Evolutionary conservation across 64 coral and sea anemone genomes (phyloP).

Genomic region (Pocillopora verrucosa): DNA sequence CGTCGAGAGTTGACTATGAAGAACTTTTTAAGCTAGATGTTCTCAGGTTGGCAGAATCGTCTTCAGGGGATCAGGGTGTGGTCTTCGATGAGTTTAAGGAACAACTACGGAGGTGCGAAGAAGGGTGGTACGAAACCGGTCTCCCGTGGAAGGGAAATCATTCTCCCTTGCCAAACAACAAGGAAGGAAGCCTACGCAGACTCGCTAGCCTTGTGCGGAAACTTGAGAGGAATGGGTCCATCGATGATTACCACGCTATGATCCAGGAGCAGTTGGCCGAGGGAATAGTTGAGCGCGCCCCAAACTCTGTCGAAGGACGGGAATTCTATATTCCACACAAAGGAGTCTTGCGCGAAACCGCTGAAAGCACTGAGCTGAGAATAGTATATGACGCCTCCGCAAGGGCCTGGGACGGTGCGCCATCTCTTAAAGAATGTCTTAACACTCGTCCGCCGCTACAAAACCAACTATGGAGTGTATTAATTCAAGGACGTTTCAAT

Average conservation of each 20-base stretch:
- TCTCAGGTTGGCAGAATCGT: constrained; percentile 30
- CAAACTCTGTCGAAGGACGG: neutral
- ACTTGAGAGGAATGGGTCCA: constrained; percentile 3
- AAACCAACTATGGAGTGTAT: constrained; percentile 15
- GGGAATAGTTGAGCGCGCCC: constrained; percentile 31
- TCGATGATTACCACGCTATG: constrained; percentile 33
- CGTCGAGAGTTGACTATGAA: constrained; percentile 35
- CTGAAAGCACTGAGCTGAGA: constrained; percentile 26
- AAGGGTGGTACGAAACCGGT: constrained; percentile 60
- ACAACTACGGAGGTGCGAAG: constrained; percentile 18
- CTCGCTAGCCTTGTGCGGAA: constrained; percentile 28
- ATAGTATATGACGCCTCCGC: constrained; percentile 49
- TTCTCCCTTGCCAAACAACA: constrained; percentile 34
- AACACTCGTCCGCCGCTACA: constrained; percentile 56
- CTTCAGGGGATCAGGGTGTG: constrained; percentile 11
- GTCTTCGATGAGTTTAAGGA: constrained; percentile 59
- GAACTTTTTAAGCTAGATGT: constrained; percentile 56
- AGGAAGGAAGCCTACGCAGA: constrained; percentile 41
- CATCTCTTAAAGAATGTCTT: constrained; percentile 56
- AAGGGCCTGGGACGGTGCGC: neutral
- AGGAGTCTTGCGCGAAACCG: constrained; percentile 32
- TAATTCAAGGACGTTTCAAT: too few species aligned
- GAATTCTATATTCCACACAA: constrained; percentile 59
- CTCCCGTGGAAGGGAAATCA: constrained; percentile 51
- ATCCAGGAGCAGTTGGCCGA: constrained; percentile 37